Conservation (phyloP, 1,140 invertebrate species). For the Dreissena polymorpha region DNA sequence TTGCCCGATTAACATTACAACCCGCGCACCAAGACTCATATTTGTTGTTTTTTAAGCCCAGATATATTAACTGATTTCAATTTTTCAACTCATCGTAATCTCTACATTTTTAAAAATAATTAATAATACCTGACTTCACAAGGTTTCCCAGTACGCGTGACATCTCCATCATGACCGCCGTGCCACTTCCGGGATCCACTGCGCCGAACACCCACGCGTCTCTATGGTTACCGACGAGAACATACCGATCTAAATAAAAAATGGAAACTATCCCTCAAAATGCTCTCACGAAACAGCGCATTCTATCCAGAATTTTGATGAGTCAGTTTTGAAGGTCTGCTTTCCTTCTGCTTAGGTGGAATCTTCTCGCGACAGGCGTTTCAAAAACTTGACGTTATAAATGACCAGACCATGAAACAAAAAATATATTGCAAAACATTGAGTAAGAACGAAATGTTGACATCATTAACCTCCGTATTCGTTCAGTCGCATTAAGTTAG, state of each 20-base stretch:
- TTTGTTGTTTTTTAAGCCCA: too few species aligned
- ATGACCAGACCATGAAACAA: not conserved
- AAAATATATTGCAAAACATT: not conserved
- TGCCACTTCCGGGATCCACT: conserved; percentile 82
- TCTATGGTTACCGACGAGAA: conserved; percentile 84
- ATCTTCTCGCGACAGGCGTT: not conserved
- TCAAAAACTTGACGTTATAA: not conserved
- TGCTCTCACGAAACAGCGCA: not conserved
- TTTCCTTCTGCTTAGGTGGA: not conserved
- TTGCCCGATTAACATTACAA: too few species aligned
- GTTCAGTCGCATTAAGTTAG: not conserved
- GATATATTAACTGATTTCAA: too few species aligned
- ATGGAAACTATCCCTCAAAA: not conserved
- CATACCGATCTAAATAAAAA: conserved; percentile 80
- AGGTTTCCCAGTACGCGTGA: conserved; percentile 80
- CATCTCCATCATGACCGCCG: conserved; percentile 82
- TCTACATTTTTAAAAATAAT: too few species aligned
- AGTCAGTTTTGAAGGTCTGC: not conserved
- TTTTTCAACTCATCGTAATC: too few species aligned
- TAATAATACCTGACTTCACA: conserved; percentile 71
- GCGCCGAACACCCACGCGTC: conserved; percentile 84
- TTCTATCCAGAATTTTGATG: not conserved
- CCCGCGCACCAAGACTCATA: too few species aligned
- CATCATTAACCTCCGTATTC: not conserved
- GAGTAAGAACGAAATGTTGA: not conserved